Evolutionary conservation across 1,140 invertebrate species (phyloP).

Genomic region (Melitaea cinxia): DNA sequence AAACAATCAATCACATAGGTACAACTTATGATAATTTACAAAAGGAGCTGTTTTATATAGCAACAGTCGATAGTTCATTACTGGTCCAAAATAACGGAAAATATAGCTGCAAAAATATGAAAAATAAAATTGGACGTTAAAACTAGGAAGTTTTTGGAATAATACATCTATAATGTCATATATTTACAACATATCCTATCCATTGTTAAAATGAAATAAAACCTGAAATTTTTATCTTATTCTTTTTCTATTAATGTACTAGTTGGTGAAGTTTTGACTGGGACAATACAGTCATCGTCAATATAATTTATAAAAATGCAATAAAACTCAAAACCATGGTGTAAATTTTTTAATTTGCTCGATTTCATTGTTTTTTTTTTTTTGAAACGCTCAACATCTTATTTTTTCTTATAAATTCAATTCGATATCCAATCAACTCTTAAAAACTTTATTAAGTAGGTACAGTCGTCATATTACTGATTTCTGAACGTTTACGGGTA

Average conservation of each 20-base stretch:
- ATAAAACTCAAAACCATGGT: no score
- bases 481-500: neutral
- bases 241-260: no score
- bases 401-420: neutral
- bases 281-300: no score
- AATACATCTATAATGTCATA: no score
- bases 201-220: no score
- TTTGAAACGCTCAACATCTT: constrained; percentile 8
- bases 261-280: no score
- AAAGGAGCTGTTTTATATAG: constrained; percentile 32
- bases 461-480: constrained; percentile 12
- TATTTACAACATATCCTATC: no score
- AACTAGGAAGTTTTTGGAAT: neutral
- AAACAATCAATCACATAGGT: constrained; percentile 49
- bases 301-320: no score
- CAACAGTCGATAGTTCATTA: constrained; percentile 4
- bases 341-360: no score
- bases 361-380: no score
- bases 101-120: neutral
- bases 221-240: no score
- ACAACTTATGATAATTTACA: constrained; percentile 53
- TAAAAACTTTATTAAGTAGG: neutral
- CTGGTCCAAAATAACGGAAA: neutral
- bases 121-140: neutral
- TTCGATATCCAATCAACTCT: constrained; percentile 34